Evolutionary conservation across 2,113 vertebrate species (phyloP).

Genomic region (Chloropsis hardwickii): DNA sequence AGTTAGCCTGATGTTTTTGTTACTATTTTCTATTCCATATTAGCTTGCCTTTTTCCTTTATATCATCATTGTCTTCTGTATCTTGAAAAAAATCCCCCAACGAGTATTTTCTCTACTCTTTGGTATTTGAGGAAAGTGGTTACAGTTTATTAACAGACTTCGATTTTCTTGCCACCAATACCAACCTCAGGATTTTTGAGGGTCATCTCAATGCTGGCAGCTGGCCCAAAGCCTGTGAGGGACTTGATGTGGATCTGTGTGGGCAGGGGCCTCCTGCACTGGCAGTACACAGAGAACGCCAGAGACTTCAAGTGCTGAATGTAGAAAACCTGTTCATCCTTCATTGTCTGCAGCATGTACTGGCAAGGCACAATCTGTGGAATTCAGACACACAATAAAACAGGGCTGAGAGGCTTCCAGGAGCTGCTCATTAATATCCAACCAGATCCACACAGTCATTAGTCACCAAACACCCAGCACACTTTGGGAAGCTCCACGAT

Average conservation of each 20-base stretch:
- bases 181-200: constrained; percentile 88
- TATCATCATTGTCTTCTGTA: not conserved
- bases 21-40: not conserved
- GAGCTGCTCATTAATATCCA: not conserved
- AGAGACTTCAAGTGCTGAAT: constrained; percentile 95
- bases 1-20: not conserved
- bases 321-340: constrained; percentile 90
- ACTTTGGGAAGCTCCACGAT: not conserved
- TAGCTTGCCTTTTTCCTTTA: not conserved
- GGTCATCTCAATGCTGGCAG: constrained; percentile 84
- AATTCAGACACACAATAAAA: not conserved
- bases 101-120: not conserved
- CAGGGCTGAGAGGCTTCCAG: not conserved
- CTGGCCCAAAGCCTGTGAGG: constrained; percentile 95
- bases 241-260: constrained; percentile 93
- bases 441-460: not conserved
- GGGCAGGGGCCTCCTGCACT: constrained; percentile 88
- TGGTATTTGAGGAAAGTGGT: not conserved
- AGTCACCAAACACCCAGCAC: not conserved
- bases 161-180: not conserved
- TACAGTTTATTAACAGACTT: not conserved
- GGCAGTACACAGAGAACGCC: constrained; percentile 95
- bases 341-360: constrained; percentile 94
- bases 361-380: constrained; percentile 91
- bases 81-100: not conserved